phyloP scores from a whole-genome alignment of 2,888 invertebrate species.

The Holacanthella duospinosa region DNA sequence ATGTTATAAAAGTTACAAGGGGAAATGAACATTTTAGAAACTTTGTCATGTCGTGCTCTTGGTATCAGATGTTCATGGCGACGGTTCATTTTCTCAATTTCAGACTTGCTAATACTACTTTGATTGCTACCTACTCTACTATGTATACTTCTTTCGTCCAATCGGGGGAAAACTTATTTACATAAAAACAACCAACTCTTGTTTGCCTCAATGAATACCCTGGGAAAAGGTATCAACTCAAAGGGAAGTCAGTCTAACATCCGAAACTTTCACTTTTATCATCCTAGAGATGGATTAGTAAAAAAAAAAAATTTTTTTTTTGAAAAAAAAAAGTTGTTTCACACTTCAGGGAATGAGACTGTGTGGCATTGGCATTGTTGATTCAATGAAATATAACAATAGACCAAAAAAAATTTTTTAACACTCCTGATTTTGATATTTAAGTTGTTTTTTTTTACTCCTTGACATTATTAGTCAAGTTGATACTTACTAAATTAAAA shows the following conservation, averaged over 20 bases:
- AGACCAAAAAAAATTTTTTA: too few species aligned
- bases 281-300: background rate
- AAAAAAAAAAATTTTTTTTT: background rate
- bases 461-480: too few species aligned
- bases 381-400: too few species aligned
- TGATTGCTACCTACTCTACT: background rate
- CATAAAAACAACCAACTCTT: background rate
- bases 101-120: background rate
- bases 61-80: constrained; percentile 10
- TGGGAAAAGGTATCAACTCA: constrained; percentile 1
- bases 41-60: background rate
- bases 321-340: background rate
- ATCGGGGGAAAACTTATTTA: background rate
- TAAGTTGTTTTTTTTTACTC: too few species aligned
- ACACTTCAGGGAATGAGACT: background rate
- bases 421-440: too few species aligned
- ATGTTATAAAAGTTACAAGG: background rate
- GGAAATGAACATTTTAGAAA: background rate
- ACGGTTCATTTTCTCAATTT: background rate
- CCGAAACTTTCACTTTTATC: background rate
- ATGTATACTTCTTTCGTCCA: too few species aligned
- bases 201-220: constrained; percentile 1
- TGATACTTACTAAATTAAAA: too few species aligned
- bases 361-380: too few species aligned
- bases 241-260: too few species aligned